Percentiles rank a stretch among this genome's conserved stretches.
phyloP scores from a whole-genome alignment of 2,888 invertebrate species.

The Thysanoteuthis rhombus region DNA sequence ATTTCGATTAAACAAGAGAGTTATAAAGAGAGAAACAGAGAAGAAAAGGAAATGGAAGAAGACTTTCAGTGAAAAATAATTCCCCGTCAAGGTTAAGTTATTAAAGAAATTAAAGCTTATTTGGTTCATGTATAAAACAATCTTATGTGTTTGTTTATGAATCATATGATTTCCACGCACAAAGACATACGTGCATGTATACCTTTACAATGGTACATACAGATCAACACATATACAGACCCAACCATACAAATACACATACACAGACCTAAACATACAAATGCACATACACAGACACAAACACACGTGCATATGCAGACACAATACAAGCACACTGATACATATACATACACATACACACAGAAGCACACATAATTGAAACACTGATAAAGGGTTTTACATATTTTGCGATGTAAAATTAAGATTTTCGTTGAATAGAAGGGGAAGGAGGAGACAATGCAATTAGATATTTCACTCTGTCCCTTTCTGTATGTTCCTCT shows the following conservation, averaged over 20 bases:
- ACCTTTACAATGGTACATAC: background rate
- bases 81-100: background rate
- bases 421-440: too few relatives aligned
- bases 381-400: background rate
- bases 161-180: background rate
- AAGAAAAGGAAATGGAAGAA: background rate
- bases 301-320: too few relatives aligned
- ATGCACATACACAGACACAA: too few relatives aligned
- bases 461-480: too few relatives aligned
- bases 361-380: background rate
- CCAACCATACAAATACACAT: too few relatives aligned
- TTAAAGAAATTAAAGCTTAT: background rate
- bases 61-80: background rate
- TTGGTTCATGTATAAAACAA: background rate
- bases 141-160: background rate
- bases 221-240: background rate
- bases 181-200: background rate
- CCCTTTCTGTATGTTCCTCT: too few relatives aligned
- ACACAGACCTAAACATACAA: background rate
- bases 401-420: too few relatives aligned
- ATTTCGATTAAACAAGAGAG: background rate
- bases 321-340: too few relatives aligned
- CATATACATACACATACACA: background rate
- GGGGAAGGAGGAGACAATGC: too few relatives aligned
- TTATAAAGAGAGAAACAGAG: background rate